phyloP scores from a whole-genome alignment of 2,888 invertebrate genomes.

The Luperina testacea region DNA sequence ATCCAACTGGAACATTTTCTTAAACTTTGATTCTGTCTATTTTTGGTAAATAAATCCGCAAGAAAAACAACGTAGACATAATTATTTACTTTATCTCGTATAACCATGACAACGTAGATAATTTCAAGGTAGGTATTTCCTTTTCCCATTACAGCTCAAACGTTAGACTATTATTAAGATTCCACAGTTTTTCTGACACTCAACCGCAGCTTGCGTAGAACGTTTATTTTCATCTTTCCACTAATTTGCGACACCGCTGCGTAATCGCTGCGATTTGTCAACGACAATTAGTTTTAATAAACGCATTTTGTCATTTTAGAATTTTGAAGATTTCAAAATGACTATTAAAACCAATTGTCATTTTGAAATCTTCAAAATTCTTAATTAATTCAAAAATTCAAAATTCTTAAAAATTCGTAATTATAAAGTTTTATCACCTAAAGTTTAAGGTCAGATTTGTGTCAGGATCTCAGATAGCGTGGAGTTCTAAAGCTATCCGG shows the following conservation, averaged over 20 bases:
- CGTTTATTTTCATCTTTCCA: slow-evolving; percentile 38
- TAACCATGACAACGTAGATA: slow-evolving; percentile 35
- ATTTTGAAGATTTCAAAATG: not conserved
- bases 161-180: slow-evolving; percentile 43
- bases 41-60: not conserved
- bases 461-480: not conserved
- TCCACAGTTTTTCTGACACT: slow-evolving; percentile 43
- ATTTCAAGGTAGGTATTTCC: slow-evolving; percentile 53
- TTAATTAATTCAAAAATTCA: too few relatives aligned
- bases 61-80: not conserved
- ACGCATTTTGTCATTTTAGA: not conserved
- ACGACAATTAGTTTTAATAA: slow-evolving; percentile 56
- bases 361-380: too few relatives aligned
- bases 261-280: slow-evolving; percentile 57
- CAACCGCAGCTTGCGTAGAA: slow-evolving; percentile 54
- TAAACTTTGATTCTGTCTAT: not conserved
- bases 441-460: not conserved
- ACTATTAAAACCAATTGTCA: too few relatives aligned
- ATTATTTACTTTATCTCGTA: not conserved
- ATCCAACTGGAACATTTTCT: not conserved
- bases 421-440: not conserved
- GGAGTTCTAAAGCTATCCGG: not conserved
- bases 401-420: too few relatives aligned
- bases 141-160: slow-evolving; percentile 30
- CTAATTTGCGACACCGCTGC: slow-evolving; percentile 43